Base-by-base conservation (phyloP, 2,113 vertebrate genomes). In the Caranx melampygus region DNA sequence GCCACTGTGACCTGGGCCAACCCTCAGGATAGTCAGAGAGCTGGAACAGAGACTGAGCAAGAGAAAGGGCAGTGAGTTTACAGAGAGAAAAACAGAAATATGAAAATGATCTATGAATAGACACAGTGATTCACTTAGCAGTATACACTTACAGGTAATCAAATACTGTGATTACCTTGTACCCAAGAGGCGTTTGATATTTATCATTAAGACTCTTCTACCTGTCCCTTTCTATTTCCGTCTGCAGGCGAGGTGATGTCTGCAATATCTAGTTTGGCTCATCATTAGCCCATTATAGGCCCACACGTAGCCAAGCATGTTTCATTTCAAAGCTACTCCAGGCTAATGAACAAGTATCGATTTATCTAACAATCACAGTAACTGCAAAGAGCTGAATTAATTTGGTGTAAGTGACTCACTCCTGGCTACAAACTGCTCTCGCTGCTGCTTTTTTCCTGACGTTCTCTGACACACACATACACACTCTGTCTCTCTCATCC, bases 311-410 rank as follows among this genome's bases (percentile, higher is more conserved):
- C 58, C 70, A 72, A 52, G 70, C 85, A 83, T 84, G 81, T 87
- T 86, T 87, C 86, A 84, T 88, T 72, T 79, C 79, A 78, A 63
- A 52, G 79, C 65, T 83, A 79, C 87, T 89, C 55, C 21, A 75
- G 84, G 81, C 86, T 87, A 92, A 92, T 89, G 83, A 91, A 86
- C 79, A 85, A 68, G 64, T 87, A 92, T 91, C 47, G 78, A 92
- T 91, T 88, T 90, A 87, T 91, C 82, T 70, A 82, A 89, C 86
- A 87, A 87, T 87, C 73, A 59, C 57, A 51, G 60, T 72, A 65
- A 83, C 78, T 75, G 87, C 83, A 89, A 82, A 88, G 85, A 77
- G 65, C 75, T 76, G 80, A 85, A 90, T 90, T 92, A 54, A 91
- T 91, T 91, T 79, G 67, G 78, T 85, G 72, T 79, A 86, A 93